Base-by-base conservation (phyloP, 2,113 vertebrate genomes). In the Hemichromis elongatus region DNA sequence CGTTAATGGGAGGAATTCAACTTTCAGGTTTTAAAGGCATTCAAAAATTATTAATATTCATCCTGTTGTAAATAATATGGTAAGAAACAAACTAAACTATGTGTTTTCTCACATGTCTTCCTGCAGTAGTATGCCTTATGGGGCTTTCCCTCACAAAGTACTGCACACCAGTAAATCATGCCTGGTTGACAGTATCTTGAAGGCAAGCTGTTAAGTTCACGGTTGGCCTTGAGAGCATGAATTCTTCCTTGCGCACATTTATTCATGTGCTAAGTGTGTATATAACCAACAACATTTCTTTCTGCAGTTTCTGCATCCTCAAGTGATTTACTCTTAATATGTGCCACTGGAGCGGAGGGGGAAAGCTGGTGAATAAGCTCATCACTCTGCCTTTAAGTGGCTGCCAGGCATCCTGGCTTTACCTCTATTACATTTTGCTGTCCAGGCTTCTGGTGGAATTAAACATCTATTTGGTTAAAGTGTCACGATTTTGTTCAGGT, bases 341-440 rank as follows among this genome's bases (percentile, higher is more conserved):
- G 70, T 75, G 87, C 24, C 30, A 63, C 28, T 66, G 56, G 12
- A 54, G 68, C 52, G 0, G 19, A 21, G 30, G 21, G n/a, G 66
- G 77, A 24, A 40, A 68, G 56, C 75, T 84, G 79, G 45, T 56
- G 68, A 86, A 88, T 86, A 79, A 83, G 84, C 77, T 83, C 59
- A 81, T 86, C 68, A 52, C 77, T 66, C 18, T 79, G 28, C 33
- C 79, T 80, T 56, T 61, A 87, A 85, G 66, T 30, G 57, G 40
- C 40, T 57, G 35, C 28, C 9, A 47, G 28, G 85, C 21, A 16
- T 56, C n/a, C 55, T 56, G 26, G 42, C 50, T 80, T 82, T 70
- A 50, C 45, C 30, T 81, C 68, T 40, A 54, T 88, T 73, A 37
- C 50, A 66, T 18, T n/a, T 57, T 57, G 66, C 35, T 63, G 57